phyloP scores from a whole-genome alignment of 2,888 invertebrate species.

The Agriopis aurantiaria region DNA sequence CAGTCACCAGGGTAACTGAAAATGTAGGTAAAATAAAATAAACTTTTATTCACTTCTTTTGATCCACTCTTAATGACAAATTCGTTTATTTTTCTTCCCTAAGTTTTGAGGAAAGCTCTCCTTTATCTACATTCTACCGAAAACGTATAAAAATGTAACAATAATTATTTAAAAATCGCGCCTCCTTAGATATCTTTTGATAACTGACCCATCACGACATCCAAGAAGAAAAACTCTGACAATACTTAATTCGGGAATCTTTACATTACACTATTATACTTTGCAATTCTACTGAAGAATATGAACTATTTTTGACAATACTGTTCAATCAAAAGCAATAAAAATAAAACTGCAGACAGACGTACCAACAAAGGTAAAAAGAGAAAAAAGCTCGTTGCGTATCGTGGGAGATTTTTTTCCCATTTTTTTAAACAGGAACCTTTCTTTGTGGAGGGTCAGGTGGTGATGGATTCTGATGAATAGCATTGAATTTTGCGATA shows the following conservation, averaged over 20 bases:
- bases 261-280: conserved; percentile 26
- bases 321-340: conserved; percentile 65
- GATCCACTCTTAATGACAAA: too few relatives aligned
- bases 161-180: conserved; percentile 4
- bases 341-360: conserved; percentile 54
- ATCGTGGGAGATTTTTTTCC: conserved; percentile 75
- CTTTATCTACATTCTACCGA: background rate
- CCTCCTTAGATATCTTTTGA: conserved; percentile 28
- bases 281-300: conserved; percentile 44
- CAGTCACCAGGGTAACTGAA: too few relatives aligned
- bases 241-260: conserved; percentile 35
- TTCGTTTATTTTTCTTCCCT: too few relatives aligned
- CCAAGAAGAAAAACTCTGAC: conserved; percentile 5
- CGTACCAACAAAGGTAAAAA: conserved; percentile 43
- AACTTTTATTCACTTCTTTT: too few relatives aligned
- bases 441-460: conserved; percentile 73
- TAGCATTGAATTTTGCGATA: conserved; percentile 49
- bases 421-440: conserved; percentile 62
- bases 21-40: too few relatives aligned
- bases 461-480: conserved; percentile 58
- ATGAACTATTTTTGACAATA: conserved; percentile 52
- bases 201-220: conserved; percentile 39
- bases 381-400: conserved; percentile 62
- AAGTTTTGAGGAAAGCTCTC: background rate
- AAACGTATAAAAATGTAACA: background rate